Percentiles rank a stretch among this genome's conserved stretches.
These are phyloP conservation scores for Globodera rostochiensis DNA, from an alignment of 1,140 invertebrate genomes.

Conservation along the genomic window DNA sequence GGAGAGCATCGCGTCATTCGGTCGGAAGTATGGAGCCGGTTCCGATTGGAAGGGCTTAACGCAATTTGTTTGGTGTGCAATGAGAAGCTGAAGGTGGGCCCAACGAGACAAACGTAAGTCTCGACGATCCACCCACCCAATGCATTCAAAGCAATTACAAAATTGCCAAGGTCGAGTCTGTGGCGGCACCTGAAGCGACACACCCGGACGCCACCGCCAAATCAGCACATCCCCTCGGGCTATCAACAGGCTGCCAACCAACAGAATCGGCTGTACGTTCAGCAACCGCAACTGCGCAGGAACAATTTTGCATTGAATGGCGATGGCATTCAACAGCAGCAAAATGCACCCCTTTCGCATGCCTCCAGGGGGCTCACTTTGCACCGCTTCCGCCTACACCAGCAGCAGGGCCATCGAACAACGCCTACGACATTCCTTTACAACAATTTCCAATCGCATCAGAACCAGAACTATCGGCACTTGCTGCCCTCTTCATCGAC, in stretches of 20 bases:
- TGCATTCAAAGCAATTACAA: not conserved
- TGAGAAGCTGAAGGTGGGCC: constrained; percentile 22
- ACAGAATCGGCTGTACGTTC: not conserved
- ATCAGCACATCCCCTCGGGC: constrained; percentile 10
- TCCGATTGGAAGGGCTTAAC: constrained; percentile 24
- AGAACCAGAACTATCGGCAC: not conserved
- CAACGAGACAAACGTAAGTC: constrained; percentile 27
- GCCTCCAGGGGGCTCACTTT: not conserved
- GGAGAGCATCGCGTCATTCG: constrained; percentile 25
- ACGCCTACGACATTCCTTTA: not conserved
- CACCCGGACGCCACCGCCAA: constrained; percentile 5
- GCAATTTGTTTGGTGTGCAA: constrained; percentile 25
- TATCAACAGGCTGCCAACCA: not conserved
- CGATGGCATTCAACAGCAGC: not conserved
- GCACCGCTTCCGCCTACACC: not conserved
- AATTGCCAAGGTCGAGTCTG: constrained; percentile 14
- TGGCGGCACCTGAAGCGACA: constrained; percentile 31
- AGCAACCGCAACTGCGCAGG: constrained; percentile 6
- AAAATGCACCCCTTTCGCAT: not conserved
- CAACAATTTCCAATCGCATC: not conserved
- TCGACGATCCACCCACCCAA: not conserved
- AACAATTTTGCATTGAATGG: constrained; percentile 2
- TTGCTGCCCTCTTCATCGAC: not conserved
- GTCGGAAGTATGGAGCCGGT: constrained; percentile 27
- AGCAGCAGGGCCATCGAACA: not conserved